Evolutionary conservation across 2,797 vertebrate genomes (phyloP).

Genomic region (Sebastes alutus): DNA sequence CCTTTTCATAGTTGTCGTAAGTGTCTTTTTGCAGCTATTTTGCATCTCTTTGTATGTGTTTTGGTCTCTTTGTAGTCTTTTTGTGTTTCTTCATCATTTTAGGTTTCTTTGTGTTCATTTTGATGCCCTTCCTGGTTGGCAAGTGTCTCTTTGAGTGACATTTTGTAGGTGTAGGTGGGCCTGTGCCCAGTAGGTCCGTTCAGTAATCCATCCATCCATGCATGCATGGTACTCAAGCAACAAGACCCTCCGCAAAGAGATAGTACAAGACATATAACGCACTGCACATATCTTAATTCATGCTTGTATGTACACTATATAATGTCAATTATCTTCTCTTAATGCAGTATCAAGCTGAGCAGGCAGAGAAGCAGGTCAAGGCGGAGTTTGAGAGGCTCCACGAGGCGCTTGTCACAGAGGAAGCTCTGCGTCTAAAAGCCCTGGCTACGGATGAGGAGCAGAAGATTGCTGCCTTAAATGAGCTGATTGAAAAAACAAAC

Average conservation of each 20-base stretch:
- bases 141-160: no score
- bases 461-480: constrained; percentile 58
- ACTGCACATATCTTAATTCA: not conserved
- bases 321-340: not conserved
- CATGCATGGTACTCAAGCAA: not conserved
- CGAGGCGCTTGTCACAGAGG: constrained; percentile 60
- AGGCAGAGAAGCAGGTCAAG: constrained; percentile 76
- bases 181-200: no score
- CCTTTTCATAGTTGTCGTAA: no score
- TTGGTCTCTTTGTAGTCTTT: no score
- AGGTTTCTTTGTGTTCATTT: no score
- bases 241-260: not conserved
- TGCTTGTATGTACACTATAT: not conserved
- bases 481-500: constrained; percentile 37
- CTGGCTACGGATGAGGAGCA: constrained; percentile 72
- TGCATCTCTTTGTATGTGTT: no score
- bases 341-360: constrained; percentile 73
- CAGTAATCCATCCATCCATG: no score
- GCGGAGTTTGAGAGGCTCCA: constrained; percentile 78
- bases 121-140: no score
- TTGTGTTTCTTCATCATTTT: no score
- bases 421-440: constrained; percentile 62
- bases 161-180: no score
- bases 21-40: no score
- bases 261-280: not conserved